Conservation (phyloP, 2,888 invertebrate genomes). For the Rugalucina vietnamica region DNA sequence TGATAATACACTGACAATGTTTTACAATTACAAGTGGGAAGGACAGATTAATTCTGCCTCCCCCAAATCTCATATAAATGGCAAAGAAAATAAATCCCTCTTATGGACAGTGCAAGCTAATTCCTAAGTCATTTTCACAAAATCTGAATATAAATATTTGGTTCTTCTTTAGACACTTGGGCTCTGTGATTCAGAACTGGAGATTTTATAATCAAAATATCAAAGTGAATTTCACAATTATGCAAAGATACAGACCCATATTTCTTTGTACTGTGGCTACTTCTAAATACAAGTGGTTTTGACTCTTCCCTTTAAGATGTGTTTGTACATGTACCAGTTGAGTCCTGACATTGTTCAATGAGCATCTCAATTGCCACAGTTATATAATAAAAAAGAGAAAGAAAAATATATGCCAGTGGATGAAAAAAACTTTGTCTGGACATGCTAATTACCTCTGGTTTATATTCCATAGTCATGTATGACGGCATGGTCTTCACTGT, state of each 20-base stretch:
- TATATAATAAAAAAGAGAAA: no score
- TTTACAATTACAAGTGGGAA: constrained; percentile 8
- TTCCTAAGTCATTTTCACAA: background rate
- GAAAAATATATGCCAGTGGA: no score
- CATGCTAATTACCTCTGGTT: constrained; percentile 67
- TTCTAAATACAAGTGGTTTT: no score
- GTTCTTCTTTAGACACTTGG: background rate
- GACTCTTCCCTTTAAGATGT: no score
- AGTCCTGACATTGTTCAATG: no score
- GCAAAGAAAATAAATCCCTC: constrained; percentile 5
- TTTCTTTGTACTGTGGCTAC: no score
- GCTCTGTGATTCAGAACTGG: background rate
- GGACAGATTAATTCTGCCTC: constrained; percentile 7
- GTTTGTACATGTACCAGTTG: no score
- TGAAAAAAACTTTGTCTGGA: background rate
- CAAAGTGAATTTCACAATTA: background rate
- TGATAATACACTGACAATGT: constrained; percentile 22
- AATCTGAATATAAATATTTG: constrained; percentile 12
- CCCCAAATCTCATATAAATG: background rate
- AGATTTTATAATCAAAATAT: background rate
- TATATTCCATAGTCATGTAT: constrained; percentile 68
- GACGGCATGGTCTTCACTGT: constrained; percentile 72
- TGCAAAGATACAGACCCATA: no score
- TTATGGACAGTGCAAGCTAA: background rate
- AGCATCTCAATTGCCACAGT: no score